These are phyloP conservation scores for Drosophila insularis DNA, from an alignment of 1,140 invertebrate species.

Conservation along the genomic window DNA sequence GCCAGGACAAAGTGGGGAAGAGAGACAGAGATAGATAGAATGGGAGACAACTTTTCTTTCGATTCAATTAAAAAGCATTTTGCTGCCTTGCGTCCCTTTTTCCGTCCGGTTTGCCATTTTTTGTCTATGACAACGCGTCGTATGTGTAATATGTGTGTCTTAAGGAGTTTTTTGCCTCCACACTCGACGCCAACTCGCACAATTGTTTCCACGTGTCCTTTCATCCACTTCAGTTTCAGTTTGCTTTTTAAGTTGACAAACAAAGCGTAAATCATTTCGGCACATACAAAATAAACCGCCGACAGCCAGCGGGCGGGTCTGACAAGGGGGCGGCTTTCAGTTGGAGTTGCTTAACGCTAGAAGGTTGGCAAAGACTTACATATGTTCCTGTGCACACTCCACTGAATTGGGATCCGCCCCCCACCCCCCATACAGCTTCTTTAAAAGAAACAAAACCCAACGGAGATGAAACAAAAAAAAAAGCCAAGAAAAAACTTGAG, in stretches of 20 bases:
- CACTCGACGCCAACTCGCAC: not conserved
- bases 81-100: constrained; percentile 23
- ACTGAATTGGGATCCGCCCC: constrained; percentile 38
- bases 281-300: constrained; percentile 48
- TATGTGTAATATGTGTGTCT: constrained; percentile 53
- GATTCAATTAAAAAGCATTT: constrained; percentile 78
- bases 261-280: constrained; percentile 81
- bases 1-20: constrained; percentile 40
- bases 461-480: not conserved
- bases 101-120: constrained; percentile 13
- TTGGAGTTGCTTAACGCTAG: not conserved
- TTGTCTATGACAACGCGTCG: constrained; percentile 70
- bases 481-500: not conserved
- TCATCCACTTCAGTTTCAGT: constrained; percentile 17
- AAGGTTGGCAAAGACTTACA: constrained; percentile 50
- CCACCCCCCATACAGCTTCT: not conserved
- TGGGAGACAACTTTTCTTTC: constrained; percentile 13
- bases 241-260: constrained; percentile 81
- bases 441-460: too few relatives aligned
- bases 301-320: not conserved
- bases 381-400: constrained; percentile 66
- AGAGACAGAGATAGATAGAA: not conserved
- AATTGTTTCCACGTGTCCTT: constrained; percentile 1
- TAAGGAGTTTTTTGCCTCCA: constrained; percentile 11
- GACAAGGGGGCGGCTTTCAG: not conserved